A percentile compares a stretch with the other conserved stretches of the same genome.
These are phyloP conservation scores for Crenichthys baileyi DNA, from an alignment of 2,797 vertebrate genomes.

Conservation along the genomic window DNA sequence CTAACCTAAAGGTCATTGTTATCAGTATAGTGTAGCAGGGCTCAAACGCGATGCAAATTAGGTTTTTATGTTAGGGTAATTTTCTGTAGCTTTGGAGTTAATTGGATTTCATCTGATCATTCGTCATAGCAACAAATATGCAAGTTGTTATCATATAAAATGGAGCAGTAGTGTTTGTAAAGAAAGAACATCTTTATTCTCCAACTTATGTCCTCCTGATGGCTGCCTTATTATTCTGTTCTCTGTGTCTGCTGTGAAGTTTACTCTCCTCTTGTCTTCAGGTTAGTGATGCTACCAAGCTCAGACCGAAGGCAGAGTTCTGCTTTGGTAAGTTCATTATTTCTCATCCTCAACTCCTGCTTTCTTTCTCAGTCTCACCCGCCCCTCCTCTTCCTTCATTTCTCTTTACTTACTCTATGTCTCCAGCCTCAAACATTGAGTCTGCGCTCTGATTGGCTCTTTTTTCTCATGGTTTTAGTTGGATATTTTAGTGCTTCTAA, in stretches of 20 bases:
- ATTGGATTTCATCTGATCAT: background rate
- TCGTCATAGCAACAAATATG: no score
- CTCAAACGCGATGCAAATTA: background rate
- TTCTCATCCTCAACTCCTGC: background rate
- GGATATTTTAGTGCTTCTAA: no score
- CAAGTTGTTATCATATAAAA: no score
- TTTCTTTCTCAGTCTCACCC: background rate
- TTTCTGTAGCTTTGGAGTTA: background rate
- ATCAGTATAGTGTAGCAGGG: background rate
- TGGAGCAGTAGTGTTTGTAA: no score
- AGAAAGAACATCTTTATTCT: no score
- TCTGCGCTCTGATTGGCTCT: no score
- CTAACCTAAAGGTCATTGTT: background rate
- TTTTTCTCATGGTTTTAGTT: no score
- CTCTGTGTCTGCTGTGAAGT: no score
- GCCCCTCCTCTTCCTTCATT: background rate
- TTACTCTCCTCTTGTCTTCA: conserved; percentile 47
- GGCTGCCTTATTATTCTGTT: no score
- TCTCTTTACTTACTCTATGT: background rate
- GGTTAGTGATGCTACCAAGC: conserved; percentile 97
- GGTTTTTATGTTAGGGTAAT: background rate
- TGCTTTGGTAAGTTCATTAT: conserved; percentile 89
- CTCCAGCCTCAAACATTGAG: no score
- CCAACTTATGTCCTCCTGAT: no score
- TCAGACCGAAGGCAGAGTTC: conserved; percentile 95